Evolutionary conservation across 2,797 vertebrate species (phyloP).

Genomic region (Anguilla obscura): DNA sequence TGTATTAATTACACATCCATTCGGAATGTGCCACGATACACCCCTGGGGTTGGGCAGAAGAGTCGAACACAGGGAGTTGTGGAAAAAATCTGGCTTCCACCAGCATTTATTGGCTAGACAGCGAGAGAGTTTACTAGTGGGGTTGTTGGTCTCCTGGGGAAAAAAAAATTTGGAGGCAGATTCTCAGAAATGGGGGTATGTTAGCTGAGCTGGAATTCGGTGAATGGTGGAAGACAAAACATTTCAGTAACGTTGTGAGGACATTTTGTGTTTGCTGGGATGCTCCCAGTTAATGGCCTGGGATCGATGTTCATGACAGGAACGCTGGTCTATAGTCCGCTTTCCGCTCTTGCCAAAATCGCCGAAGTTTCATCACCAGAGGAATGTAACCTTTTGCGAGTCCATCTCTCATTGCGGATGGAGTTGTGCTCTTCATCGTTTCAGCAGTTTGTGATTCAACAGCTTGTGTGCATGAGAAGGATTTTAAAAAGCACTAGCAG

Average conservation of each 20-base stretch:
- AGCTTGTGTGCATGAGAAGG: neutral
- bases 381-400: neutral
- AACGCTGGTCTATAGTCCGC: neutral
- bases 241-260: too few relatives aligned
- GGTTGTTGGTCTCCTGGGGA: neutral
- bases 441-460: neutral
- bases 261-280: too few relatives aligned
- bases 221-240: neutral
- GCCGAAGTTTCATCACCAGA: neutral
- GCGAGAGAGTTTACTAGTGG: too few relatives aligned
- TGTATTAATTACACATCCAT: neutral
- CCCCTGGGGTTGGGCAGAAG: too few relatives aligned
- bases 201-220: neutral
- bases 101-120: too few relatives aligned
- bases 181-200: neutral
- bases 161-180: neutral
- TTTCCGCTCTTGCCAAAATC: neutral
- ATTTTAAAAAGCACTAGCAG: neutral
- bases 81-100: too few relatives aligned
- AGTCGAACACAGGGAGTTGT: too few relatives aligned
- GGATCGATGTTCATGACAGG: neutral
- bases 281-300: neutral
- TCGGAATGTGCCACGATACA: neutral
- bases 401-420: neutral
- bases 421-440: neutral